Conservation (phyloP, 2,797 vertebrate genomes). For the Thalassophryne amazonica region DNA sequence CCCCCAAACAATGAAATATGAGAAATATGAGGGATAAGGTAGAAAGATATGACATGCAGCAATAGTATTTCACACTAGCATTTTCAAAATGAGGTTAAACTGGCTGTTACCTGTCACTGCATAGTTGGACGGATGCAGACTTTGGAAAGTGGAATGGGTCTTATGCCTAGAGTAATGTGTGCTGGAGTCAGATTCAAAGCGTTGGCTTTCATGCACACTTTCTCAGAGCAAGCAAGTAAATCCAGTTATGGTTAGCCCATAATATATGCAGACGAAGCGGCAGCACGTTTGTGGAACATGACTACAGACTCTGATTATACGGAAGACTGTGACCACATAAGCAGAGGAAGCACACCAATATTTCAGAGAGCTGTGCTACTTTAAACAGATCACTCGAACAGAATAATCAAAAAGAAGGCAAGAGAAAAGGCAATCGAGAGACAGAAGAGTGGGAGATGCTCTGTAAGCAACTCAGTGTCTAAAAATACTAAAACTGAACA, state of each 20-base stretch:
- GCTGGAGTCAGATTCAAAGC: constrained; percentile 46
- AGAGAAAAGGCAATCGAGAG: neutral
- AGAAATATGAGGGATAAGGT: too few relatives aligned
- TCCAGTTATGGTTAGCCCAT: constrained; percentile 56
- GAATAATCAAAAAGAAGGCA: neutral
- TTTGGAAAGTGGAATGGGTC: constrained; percentile 3
- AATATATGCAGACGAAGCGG: constrained; percentile 53
- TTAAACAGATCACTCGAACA: constrained; percentile 22
- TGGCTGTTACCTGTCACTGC: constrained; percentile 28
- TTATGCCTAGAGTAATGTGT: constrained; percentile 31
- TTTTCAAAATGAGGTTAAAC: too few relatives aligned
- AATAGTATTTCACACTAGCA: too few relatives aligned
- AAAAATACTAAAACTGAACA: constrained; percentile 6
- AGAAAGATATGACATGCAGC: too few relatives aligned
- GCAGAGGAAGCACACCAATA: constrained; percentile 25
- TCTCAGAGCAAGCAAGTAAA: constrained; percentile 53
- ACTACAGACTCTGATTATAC: constrained; percentile 37
- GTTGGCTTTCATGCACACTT: constrained; percentile 45
- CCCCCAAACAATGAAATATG: too few relatives aligned
- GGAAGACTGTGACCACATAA: constrained; percentile 26
- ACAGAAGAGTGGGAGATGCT: constrained; percentile 6
- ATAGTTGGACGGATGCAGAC: constrained; percentile 33
- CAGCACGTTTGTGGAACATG: constrained; percentile 31
- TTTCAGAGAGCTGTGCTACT: constrained; percentile 39
- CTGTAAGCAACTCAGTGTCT: constrained; percentile 24